phyloP scores from a whole-genome alignment of 1,140 invertebrate genomes.

The Latrodectus geometricus region DNA sequence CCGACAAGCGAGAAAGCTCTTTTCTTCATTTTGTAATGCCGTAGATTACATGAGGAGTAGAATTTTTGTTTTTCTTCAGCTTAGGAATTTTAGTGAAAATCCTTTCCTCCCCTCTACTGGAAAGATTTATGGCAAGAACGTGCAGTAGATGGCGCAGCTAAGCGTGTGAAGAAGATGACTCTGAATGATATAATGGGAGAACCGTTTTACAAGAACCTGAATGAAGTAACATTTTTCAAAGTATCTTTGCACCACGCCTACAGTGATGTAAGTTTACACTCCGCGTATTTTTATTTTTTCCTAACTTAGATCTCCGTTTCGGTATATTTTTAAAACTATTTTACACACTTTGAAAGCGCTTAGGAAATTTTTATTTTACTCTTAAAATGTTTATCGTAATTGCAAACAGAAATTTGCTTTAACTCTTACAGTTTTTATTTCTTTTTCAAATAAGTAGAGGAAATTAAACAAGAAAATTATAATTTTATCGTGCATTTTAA shows the following conservation, averaged over 20 bases:
- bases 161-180: slow-evolving; percentile 23
- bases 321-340: slow-evolving; percentile 42
- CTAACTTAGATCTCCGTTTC: not conserved
- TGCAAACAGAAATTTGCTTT: not conserved
- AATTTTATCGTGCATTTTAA: too few relatives aligned
- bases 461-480: too few relatives aligned
- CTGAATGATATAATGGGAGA: slow-evolving; percentile 26
- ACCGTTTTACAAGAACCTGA: slow-evolving; percentile 51
- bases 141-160: slow-evolving; percentile 54
- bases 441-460: too few relatives aligned
- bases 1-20: not conserved
- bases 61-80: slow-evolving; percentile 39
- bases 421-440: too few relatives aligned
- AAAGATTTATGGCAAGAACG: slow-evolving; percentile 52
- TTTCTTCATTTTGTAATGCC: slow-evolving; percentile 18
- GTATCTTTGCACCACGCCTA: slow-evolving; percentile 36
- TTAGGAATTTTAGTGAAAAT: slow-evolving; percentile 36
- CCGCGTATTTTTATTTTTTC: slow-evolving; percentile 4
- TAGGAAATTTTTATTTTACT: not conserved
- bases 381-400: not conserved
- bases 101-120: not conserved
- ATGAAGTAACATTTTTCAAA: slow-evolving; percentile 56
- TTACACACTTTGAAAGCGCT: slow-evolving; percentile 10
- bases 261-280: slow-evolving; percentile 39
- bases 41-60: slow-evolving; percentile 29